These are phyloP conservation scores for Nebria salina DNA, from an alignment of 2,888 invertebrate species.

Conservation along the genomic window DNA sequence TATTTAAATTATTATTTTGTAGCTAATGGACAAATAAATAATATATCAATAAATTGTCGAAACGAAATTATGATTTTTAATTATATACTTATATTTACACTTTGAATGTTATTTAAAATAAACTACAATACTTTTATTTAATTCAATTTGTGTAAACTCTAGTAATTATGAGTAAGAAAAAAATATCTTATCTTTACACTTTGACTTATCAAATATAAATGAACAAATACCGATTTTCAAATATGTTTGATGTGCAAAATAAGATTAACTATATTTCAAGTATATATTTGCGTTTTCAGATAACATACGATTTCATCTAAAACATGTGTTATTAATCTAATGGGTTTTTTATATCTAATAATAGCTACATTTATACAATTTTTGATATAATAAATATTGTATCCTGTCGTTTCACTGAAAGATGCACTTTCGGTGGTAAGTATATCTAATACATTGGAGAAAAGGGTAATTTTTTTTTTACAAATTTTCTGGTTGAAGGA, in stretches of 20 bases:
- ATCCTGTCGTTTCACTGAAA: slow-evolving; percentile 50
- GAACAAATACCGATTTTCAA: not conserved
- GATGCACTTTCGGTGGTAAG: slow-evolving; percentile 54
- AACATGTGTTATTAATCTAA: slow-evolving; percentile 37
- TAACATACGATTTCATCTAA: slow-evolving; percentile 28
- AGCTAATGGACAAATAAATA: too few species aligned
- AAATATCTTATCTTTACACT: not conserved
- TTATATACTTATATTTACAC: not conserved
- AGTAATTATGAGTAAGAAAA: too few species aligned
- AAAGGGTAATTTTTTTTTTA: not conserved
- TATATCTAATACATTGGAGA: not conserved
- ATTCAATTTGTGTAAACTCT: not conserved
- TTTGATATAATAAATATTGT: slow-evolving; percentile 45
- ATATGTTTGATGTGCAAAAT: not conserved
- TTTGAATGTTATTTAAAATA: not conserved
- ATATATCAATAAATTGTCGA: not conserved
- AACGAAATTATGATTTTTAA: not conserved
- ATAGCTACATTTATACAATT: slow-evolving; percentile 43
- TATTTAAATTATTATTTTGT: not conserved
- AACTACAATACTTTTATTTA: not conserved
- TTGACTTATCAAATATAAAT: not conserved
- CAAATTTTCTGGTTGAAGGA: not conserved
- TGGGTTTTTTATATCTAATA: slow-evolving; percentile 6
- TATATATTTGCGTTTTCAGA: slow-evolving; percentile 8
- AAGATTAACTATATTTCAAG: not conserved